Conservation (phyloP, 2,888 invertebrate species). For the Lasioglossum figueresi region DNA sequence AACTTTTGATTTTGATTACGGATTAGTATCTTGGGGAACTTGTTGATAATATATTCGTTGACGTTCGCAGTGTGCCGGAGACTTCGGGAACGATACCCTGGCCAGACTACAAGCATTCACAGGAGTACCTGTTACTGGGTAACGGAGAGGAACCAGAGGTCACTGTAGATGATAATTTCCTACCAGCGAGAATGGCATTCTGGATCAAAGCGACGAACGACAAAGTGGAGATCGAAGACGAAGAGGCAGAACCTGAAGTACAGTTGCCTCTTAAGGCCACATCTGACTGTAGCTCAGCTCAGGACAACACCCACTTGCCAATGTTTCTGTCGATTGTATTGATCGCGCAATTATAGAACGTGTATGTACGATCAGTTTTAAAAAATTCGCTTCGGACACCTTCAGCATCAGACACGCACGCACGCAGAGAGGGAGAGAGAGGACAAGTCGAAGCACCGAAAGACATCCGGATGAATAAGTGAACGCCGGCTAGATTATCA, state of each 20-base stretch:
- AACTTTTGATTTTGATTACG: no score
- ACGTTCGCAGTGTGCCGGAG: slow-evolving; percentile 73
- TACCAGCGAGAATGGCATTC: slow-evolving; percentile 74
- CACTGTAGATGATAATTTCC: slow-evolving; percentile 69
- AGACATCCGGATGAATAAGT: slow-evolving; percentile 13
- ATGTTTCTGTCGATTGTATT: background rate
- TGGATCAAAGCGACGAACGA: slow-evolving; percentile 74
- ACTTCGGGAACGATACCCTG: slow-evolving; percentile 69
- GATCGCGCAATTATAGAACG: background rate
- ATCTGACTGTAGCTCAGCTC: background rate
- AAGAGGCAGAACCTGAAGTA: background rate
- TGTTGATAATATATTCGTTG: background rate
- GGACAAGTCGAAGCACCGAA: background rate
- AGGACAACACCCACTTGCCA: background rate
- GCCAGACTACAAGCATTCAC: slow-evolving; percentile 73
- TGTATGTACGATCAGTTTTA: background rate
- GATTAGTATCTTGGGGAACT: no score
- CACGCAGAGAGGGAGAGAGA: no score
- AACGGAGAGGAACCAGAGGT: slow-evolving; percentile 65
- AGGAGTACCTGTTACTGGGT: slow-evolving; percentile 75
- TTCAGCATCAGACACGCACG: no score
- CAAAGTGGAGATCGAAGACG: slow-evolving; percentile 23
- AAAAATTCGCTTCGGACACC: background rate
- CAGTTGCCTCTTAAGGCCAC: background rate
- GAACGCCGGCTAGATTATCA: slow-evolving; percentile 23